Evolutionary conservation across 1,140 invertebrate genomes (phyloP).

Genomic region (Archivesica marissinica): DNA sequence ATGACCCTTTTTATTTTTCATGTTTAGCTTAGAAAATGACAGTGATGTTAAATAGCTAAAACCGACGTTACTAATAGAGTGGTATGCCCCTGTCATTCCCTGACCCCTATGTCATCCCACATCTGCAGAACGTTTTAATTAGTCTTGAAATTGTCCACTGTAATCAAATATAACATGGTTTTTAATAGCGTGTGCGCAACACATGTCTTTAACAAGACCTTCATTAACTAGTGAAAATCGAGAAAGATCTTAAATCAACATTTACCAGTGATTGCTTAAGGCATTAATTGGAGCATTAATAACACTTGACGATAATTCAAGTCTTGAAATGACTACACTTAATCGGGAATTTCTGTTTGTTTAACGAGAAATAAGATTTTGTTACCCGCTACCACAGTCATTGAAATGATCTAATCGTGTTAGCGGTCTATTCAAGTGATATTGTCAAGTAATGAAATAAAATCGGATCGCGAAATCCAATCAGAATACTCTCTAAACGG

Average conservation of each 20-base stretch:
- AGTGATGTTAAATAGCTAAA: too few species aligned
- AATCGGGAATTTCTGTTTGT: conserved; percentile 50
- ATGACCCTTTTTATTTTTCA: too few species aligned
- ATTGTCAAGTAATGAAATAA: conserved; percentile 45
- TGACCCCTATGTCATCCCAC: not conserved
- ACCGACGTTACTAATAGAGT: too few species aligned
- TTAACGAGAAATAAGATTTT: conserved; percentile 52
- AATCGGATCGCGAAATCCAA: conserved; percentile 19
- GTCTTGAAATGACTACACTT: conserved; percentile 49
- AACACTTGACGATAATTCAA: conserved; percentile 49
- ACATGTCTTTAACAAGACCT: conserved; percentile 38
- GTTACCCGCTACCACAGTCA: not conserved
- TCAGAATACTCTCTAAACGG: conserved; percentile 37
- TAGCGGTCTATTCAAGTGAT: conserved; percentile 35
- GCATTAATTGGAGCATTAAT: conserved; percentile 40
- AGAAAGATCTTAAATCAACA: conserved; percentile 39
- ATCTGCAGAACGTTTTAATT: not conserved
- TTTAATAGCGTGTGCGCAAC: conserved; percentile 35
- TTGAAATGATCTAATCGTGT: conserved; percentile 51
- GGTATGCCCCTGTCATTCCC: too few species aligned
- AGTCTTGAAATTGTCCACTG: conserved; percentile 1
- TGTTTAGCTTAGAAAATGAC: too few species aligned
- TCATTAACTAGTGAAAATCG: conserved; percentile 33
- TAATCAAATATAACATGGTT: conserved; percentile 20
- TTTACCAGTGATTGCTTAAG: conserved; percentile 9